Base-by-base conservation (phyloP, 1,140 invertebrate species). In the Berghia stephanieae region DNA sequence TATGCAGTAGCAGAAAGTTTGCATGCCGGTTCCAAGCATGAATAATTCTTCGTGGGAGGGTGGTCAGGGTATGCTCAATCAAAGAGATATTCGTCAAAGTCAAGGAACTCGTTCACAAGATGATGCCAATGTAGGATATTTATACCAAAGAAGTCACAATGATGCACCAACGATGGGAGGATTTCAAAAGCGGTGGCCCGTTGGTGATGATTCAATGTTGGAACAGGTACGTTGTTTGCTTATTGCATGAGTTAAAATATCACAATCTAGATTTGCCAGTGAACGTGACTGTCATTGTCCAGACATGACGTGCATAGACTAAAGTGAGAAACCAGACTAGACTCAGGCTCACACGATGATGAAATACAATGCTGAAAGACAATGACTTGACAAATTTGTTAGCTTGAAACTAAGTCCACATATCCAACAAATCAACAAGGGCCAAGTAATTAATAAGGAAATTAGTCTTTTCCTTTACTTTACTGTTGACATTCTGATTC, bases 51-150 rank as follows among this genome's bases (percentile, higher is more conserved):
- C 84, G 69, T 88, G 86, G 86, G 83, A 88, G 79, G 82, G 82
- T 77, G 84, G 80, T 70, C 80, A 82, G 76, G 80, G 78, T 70
- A 86, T 86, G 83, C 76, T 88, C 83, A 84, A 84, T 69, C 82
- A 80, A 77, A 66, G 77, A 72, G 83, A 85, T 40, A 87, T 85
- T 70, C 75, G 80, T 68, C 80, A 80, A 68, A 79, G 74, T 52
- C 60, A 78, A 79, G 75, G 81, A 57, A 68, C 80, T 75, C 79
- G 81, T 34, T 88, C 92, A 79, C 94, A 95, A 90, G 95, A 96
- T 88, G 95, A 96, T 91, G 94, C 94, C 72, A 93, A 94, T 86
- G 94, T 96, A 79, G 93, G 94, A 82, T 96, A 96, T 88, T 94
- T 95, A 75, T 96, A 95, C 89, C 95, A 96, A 90, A 90, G 95